These are phyloP conservation scores for Anas capensis DNA, from an alignment of 2,797 vertebrate species.

Conservation along the genomic window DNA sequence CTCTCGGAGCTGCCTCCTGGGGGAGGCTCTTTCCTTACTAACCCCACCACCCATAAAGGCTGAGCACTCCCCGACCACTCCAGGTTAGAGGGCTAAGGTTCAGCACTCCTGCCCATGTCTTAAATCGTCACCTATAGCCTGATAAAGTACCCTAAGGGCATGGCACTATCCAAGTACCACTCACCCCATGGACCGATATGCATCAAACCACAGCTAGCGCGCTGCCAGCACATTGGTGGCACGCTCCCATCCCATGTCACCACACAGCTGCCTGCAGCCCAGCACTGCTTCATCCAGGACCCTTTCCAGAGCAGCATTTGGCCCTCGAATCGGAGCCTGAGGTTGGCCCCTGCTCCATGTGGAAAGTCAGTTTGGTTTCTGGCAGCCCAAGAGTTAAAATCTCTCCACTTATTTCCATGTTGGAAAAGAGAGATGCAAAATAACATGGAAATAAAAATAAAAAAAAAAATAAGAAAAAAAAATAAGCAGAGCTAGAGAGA, in stretches of 20 bases:
- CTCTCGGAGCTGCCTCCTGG: not conserved
- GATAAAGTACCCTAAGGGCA: not conserved
- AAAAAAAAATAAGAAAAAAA: no score
- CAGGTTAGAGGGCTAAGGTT: not conserved
- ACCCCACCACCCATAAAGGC: accelerated
- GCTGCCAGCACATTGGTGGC: not conserved
- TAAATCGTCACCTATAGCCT: not conserved
- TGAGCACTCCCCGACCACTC: not conserved
- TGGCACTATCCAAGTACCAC: accelerated
- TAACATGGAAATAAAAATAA: not conserved
- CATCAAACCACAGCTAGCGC: accelerated
- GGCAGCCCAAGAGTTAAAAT: not conserved
- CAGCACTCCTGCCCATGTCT: not conserved
- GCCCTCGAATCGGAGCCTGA: not conserved
- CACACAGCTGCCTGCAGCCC: not conserved
- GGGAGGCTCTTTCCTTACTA: not conserved
- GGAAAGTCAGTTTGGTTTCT: not conserved
- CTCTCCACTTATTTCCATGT: not conserved
- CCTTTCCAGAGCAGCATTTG: not conserved
- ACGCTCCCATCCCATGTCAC: not conserved
- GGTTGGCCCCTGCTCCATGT: not conserved
- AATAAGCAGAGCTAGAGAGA: not conserved
- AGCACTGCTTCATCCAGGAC: accelerated
- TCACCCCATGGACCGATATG: accelerated
- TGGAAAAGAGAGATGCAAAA: not conserved